Evolutionary conservation across 1,140 invertebrate genomes (phyloP), one percentile per base, ranked within the genome.

Genomic region (Micrasema longulum): DNA sequence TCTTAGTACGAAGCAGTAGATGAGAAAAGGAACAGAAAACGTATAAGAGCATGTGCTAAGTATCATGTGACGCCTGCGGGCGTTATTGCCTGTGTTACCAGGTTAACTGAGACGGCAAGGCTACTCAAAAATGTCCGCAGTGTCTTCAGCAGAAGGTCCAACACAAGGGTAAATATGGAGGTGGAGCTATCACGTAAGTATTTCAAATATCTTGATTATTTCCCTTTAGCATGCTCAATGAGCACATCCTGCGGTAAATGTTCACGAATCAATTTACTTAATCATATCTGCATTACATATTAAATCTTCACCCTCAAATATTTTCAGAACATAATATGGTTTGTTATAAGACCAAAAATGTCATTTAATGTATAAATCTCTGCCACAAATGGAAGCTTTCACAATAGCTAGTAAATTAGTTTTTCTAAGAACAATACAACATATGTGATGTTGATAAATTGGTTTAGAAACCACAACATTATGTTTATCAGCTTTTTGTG

Each of bases 61-160:
- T 72, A 69, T 72, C 69, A 31, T 69, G 64, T 71, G 65, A 72
- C 62, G 77, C 67, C 77, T 76, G 48, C 70, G 76, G 76, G 75
- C 76, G 77, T 76, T 75, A 77, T 77, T 73, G 63, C 73, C 77
- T 80, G 77, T 82, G 69, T 79, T 80, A 78, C 80, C 91, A 97
- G 95, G 91, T 91, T 97, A 81, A 95, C 94, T 85, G 96, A 98
- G 90, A 97, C 95, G 76, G 95, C 96, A 78, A 89, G 95, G 78
- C 90, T 98, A 79, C 90, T 98, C 84, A 93, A 94, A 87, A 96
- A 94, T 86, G 93, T 96, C 72, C 90, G 91, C 86, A 96, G 91
- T 88, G 94, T 96, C 81, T 97, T 97, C 89, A 89, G 89, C 79
- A 89, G 92, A 79, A 88, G 91, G 80, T 90, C 92, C 77, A 90